Percentiles rank a stretch among this genome's conserved stretches.
Conservation (phyloP, 2,888 invertebrate genomes). For the Leucophora obtusa region DNA sequence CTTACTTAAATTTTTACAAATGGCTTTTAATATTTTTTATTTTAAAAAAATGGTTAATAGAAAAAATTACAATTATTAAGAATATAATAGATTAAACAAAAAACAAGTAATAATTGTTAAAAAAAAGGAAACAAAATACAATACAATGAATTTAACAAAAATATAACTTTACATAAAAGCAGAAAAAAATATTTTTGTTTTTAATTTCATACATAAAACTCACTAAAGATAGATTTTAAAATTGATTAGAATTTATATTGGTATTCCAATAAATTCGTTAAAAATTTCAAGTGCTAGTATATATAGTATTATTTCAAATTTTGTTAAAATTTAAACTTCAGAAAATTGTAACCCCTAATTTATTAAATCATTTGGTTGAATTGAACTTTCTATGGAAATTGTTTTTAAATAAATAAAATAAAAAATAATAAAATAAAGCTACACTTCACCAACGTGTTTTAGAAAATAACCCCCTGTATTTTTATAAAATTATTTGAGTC, state of each 20-base stretch:
- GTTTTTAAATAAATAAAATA: too few relatives aligned
- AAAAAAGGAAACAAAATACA: slow-evolving; percentile 17
- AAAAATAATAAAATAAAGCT: too few relatives aligned
- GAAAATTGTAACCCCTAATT: too few relatives aligned
- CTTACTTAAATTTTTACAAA: slow-evolving; percentile 78
- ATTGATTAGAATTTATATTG: too few relatives aligned
- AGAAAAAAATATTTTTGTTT: not conserved
- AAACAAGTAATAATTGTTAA: slow-evolving; percentile 4
- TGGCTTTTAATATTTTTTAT: slow-evolving; percentile 71
- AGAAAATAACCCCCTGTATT: not conserved
- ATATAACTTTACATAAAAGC: slow-evolving; percentile 14
- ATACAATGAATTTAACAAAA: slow-evolving; percentile 3
- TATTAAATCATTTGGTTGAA: too few relatives aligned
- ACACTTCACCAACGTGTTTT: too few relatives aligned
- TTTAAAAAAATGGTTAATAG: slow-evolving; percentile 26
- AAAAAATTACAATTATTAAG: slow-evolving; percentile 63
- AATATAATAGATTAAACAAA: slow-evolving; percentile 8
- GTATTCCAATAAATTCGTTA: too few relatives aligned
- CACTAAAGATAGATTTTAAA: not conserved
- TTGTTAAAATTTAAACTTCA: too few relatives aligned
- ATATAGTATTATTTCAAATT: too few relatives aligned
- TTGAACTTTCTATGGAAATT: too few relatives aligned
- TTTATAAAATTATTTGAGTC: not conserved
- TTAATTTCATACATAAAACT: slow-evolving; percentile 4
- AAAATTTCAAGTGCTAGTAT: too few relatives aligned